Conservation (phyloP, 1,140 invertebrate species). For the Panagrolaimus sp. region DNA sequence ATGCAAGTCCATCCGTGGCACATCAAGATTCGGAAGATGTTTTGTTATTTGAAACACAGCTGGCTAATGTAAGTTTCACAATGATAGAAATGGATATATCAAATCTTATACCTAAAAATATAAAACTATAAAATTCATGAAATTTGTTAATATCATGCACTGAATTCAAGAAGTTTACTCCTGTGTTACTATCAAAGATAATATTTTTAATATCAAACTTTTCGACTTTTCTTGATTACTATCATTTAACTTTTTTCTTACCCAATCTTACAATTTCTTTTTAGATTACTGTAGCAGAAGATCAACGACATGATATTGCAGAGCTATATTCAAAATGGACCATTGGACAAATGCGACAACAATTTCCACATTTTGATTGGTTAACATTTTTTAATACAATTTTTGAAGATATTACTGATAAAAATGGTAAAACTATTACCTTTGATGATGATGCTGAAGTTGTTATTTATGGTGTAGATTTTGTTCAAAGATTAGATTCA, state of each 20-base stretch:
- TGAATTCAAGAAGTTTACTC: no score
- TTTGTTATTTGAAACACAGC: slow-evolving; percentile 73
- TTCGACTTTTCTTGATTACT: no score
- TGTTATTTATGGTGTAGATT: slow-evolving; percentile 57
- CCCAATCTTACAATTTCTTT: background rate
- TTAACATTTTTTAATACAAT: slow-evolving; percentile 54
- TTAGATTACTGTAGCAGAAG: slow-evolving; percentile 57
- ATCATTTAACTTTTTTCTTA: no score
- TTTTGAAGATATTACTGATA: slow-evolving; percentile 47
- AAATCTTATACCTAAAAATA: slow-evolving; percentile 17
- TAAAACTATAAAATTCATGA: no score
- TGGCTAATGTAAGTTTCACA: slow-evolving; percentile 70
- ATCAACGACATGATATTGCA: slow-evolving; percentile 56
- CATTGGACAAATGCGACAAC: slow-evolving; percentile 50
- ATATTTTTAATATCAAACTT: no score
- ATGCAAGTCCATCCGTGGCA: slow-evolving; percentile 65
- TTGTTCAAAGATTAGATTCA: slow-evolving; percentile 48
- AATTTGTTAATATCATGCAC: no score
- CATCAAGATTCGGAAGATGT: slow-evolving; percentile 68
- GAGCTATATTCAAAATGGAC: slow-evolving; percentile 58
- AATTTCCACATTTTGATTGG: slow-evolving; percentile 54
- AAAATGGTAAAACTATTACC: slow-evolving; percentile 30
- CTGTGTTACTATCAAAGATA: no score
- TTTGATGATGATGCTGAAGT: slow-evolving; percentile 52
- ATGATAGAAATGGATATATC: no score